Percentiles rank a stretch among this genome's conserved stretches.
Conservation (phyloP, 2,888 invertebrate species). For the Nomada hirtipes region DNA sequence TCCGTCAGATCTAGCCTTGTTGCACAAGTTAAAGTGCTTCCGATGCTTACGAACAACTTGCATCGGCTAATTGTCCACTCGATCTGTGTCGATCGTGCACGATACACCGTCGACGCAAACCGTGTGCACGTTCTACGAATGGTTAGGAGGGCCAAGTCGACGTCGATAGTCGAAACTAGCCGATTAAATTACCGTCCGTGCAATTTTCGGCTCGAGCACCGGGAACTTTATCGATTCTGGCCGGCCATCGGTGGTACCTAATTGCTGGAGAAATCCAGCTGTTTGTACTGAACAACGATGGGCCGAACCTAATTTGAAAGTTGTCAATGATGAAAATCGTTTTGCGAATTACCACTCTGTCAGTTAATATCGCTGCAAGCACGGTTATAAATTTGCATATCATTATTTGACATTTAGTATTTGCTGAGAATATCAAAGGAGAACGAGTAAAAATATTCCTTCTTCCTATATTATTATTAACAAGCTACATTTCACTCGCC, state of each 20-base stretch:
- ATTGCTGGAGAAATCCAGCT: conserved; percentile 5
- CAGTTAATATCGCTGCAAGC: too few species aligned
- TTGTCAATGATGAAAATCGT: not conserved
- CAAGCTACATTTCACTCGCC: too few species aligned
- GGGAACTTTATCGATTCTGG: conserved; percentile 33
- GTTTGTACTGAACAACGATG: not conserved
- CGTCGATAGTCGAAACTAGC: conserved; percentile 31
- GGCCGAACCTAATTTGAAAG: conserved; percentile 14
- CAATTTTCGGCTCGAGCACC: conserved; percentile 36
- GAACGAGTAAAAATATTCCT: too few species aligned
- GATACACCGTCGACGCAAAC: not conserved
- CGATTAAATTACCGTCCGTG: conserved; percentile 35
- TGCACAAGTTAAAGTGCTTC: conserved; percentile 52
- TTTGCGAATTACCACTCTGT: not conserved
- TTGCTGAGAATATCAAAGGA: too few species aligned
- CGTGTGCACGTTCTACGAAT: conserved; percentile 17
- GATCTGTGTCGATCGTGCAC: conserved; percentile 27
- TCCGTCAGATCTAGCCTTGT: conserved; percentile 31
- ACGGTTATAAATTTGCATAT: too few species aligned
- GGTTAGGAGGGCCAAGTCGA: conserved; percentile 21
- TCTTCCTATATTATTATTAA: too few species aligned
- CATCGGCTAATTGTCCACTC: conserved; percentile 46
- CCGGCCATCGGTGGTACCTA: conserved; percentile 4
- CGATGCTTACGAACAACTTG: conserved; percentile 37
- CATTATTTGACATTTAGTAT: too few species aligned